phyloP scores from a whole-genome alignment of 92 coral and sea anemone genomes.

The Parazoanthus atlanticus region DNA sequence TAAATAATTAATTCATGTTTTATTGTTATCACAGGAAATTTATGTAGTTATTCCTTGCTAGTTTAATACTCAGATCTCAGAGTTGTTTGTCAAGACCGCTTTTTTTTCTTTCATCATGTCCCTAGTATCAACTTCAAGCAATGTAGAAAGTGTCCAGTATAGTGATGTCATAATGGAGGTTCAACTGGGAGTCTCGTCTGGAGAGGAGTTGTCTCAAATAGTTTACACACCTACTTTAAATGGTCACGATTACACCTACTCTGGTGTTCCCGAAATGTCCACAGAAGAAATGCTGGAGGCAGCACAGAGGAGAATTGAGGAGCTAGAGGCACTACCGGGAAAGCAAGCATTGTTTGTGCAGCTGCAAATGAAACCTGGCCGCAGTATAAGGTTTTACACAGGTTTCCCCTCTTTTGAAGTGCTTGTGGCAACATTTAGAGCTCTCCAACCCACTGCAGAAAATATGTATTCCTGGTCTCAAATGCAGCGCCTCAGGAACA shows the following conservation, averaged over 20 bases:
- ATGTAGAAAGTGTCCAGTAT: too few species aligned
- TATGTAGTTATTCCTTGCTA: background rate
- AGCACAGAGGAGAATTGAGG: conserved; percentile 12
- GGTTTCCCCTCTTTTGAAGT: background rate
- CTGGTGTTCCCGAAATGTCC: background rate
- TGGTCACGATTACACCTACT: conserved; percentile 6
- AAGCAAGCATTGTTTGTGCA: background rate
- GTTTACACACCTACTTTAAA: conserved; percentile 17
- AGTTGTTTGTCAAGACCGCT: background rate
- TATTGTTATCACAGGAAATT: too few species aligned
- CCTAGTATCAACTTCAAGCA: too few species aligned
- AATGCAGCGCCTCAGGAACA: background rate
- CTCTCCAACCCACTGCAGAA: conserved; percentile 15
- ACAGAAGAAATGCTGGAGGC: conserved; percentile 6
- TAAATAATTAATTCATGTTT: too few species aligned
- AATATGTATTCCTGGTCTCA: conserved; percentile 25
- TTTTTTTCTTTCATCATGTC: too few species aligned
- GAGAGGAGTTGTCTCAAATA: background rate
- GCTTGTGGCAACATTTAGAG: conserved; percentile 9
- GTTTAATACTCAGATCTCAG: too few species aligned
- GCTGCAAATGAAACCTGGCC: background rate
- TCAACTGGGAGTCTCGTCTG: background rate
- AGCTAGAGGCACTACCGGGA: background rate
- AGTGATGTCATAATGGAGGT: too few species aligned
- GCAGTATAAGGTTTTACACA: conserved; percentile 2